A percentile compares a stretch with the other conserved stretches of the same genome.
Evolutionary conservation across 2,888 invertebrate genomes (phyloP).

Genomic region (Tholera decimalis): DNA sequence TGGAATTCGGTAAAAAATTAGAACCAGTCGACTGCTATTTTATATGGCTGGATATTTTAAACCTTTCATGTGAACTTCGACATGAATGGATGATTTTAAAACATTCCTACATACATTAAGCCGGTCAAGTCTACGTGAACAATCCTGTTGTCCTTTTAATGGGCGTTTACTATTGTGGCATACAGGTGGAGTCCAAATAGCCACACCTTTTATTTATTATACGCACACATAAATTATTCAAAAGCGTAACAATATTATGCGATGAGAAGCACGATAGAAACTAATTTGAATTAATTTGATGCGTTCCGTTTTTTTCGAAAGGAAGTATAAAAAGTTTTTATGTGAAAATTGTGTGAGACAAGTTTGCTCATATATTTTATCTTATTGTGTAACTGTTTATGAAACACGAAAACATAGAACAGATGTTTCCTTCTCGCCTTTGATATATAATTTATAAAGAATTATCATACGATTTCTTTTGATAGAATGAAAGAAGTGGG

Average conservation of each 20-base stretch:
- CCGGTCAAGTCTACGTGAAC: constrained; percentile 44
- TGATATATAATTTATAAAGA: constrained; percentile 74
- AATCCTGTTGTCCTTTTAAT: constrained; percentile 64
- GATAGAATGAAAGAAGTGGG: constrained; percentile 57
- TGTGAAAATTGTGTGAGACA: constrained; percentile 73
- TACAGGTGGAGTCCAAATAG: constrained; percentile 83
- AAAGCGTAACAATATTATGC: constrained; percentile 82
- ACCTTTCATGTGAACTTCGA: constrained; percentile 52
- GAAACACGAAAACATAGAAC: constrained; percentile 73
- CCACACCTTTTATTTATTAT: constrained; percentile 87
- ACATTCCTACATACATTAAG: constrained; percentile 55
- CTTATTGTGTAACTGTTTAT: constrained; percentile 75
- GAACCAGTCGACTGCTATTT: constrained; percentile 10
- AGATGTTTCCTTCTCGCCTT: constrained; percentile 78
- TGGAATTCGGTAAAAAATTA: background rate
- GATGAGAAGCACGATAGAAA: constrained; percentile 80
- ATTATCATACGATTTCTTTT: constrained; percentile 65
- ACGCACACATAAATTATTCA: constrained; percentile 85
- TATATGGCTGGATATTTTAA: constrained; percentile 29
- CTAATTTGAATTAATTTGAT: constrained; percentile 87
- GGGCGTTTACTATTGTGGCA: constrained; percentile 76
- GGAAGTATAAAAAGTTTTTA: constrained; percentile 80
- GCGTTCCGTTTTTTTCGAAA: constrained; percentile 78
- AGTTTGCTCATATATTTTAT: constrained; percentile 74
- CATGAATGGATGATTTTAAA: constrained; percentile 57